Conservation (phyloP, 30 jellyfish, hydroid and myxozoan species). For the Hydractinia symbiolongicarpus region DNA sequence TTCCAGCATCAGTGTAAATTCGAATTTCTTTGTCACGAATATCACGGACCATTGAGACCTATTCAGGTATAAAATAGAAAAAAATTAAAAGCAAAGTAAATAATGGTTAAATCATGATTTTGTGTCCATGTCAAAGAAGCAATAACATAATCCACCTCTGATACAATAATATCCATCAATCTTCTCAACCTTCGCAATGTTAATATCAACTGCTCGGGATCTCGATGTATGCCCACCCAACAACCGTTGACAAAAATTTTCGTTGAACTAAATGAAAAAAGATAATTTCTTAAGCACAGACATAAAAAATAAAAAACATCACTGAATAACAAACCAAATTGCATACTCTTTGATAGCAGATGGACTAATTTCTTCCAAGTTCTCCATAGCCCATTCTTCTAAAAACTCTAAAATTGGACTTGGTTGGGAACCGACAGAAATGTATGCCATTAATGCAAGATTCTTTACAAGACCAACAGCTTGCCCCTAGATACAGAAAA, state of each 20-base stretch:
- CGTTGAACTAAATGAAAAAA: slow-evolving; percentile 67
- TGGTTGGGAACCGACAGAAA: slow-evolving; percentile 99
- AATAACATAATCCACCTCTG: slow-evolving; percentile 79
- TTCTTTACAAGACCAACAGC: slow-evolving; percentile 99
- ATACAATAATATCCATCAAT: slow-evolving; percentile 97
- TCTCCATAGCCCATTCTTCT: slow-evolving; percentile 99
- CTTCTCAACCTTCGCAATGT: slow-evolving; percentile 93
- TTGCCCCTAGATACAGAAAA: slow-evolving; percentile 64
- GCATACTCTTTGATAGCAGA: slow-evolving; percentile 95
- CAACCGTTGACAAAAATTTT: slow-evolving; percentile 98
- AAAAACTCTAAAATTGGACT: slow-evolving; percentile 97
- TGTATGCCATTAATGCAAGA: slow-evolving; percentile 98
- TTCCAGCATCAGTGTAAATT: slow-evolving; percentile 98
- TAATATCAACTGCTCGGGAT: slow-evolving; percentile 90
- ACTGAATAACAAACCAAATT: neutral
- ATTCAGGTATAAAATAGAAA: neutral
- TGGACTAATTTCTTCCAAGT: slow-evolving; percentile 95
- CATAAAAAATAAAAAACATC: neutral
- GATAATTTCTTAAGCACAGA: neutral
- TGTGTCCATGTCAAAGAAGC: neutral
- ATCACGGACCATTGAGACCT: slow-evolving; percentile 99
- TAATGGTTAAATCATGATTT: neutral
- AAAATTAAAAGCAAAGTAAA: neutral
- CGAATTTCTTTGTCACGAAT: slow-evolving; percentile 96
- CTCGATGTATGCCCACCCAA: slow-evolving; percentile 99